Percentiles rank a stretch among this genome's conserved stretches.
Evolutionary conservation across 1,140 invertebrate species (phyloP).

Genomic region (Ostrea denselamellosa): DNA sequence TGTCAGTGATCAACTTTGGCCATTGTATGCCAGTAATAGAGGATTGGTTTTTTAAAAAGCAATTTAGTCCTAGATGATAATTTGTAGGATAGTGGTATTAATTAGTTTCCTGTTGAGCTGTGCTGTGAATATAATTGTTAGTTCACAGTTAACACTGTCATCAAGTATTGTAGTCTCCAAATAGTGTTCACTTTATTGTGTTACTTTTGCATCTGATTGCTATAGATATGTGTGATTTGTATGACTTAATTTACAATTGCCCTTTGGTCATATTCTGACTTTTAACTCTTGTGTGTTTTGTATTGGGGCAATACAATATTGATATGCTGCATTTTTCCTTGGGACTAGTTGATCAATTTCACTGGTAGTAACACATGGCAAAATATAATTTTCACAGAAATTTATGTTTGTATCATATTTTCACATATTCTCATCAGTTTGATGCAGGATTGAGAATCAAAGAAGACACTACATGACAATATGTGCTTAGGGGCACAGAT

Average conservation of each 20-base stretch:
- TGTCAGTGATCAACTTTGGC: background rate
- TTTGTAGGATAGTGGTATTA: background rate
- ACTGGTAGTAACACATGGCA: background rate
- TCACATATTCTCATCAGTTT: background rate
- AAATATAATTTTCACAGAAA: background rate
- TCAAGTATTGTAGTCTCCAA: background rate
- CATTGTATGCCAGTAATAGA: background rate
- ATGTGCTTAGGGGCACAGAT: background rate
- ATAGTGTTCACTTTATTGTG: constrained; percentile 15
- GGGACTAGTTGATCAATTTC: background rate
- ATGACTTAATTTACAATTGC: background rate
- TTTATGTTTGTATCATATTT: background rate
- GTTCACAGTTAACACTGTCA: background rate
- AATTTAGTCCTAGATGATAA: background rate
- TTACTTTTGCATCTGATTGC: background rate
- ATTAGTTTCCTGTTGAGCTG: background rate
- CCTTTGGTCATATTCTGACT: background rate
- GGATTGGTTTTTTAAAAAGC: constrained; percentile 6
- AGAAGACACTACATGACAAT: background rate
- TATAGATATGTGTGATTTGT: background rate
- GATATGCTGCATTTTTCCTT: background rate
- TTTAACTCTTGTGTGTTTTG: background rate
- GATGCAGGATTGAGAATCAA: background rate
- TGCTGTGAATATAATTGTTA: background rate
- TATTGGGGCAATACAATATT: background rate